Conservation (phyloP, 1,140 invertebrate genomes). For the Tribolium castaneum region DNA sequence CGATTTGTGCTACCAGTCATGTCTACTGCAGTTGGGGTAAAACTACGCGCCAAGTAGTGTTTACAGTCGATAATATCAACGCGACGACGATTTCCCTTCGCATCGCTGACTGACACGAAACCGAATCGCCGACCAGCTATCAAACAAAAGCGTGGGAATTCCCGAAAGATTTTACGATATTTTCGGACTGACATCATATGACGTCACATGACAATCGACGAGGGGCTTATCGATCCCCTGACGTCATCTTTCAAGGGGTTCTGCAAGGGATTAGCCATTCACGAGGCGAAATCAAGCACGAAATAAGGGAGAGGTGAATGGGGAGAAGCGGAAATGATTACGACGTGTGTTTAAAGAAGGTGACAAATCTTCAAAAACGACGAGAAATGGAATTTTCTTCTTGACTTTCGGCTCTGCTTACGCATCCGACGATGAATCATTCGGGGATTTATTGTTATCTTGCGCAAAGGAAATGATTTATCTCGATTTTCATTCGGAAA, state of each 20-base stretch:
- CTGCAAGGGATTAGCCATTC: background rate
- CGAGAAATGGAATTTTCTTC: too few relatives aligned
- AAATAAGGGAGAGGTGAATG: background rate
- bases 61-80: conserved; percentile 44
- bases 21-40: conserved; percentile 49
- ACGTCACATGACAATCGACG: background rate
- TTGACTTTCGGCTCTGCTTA: too few relatives aligned
- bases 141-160: conserved; percentile 12
- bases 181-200: background rate
- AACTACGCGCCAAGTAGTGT: conserved; percentile 45
- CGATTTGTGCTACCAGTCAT: conserved; percentile 50
- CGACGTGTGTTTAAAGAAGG: background rate
- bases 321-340: background rate
- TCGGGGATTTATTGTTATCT: too few relatives aligned
- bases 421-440: background rate
- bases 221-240: background rate
- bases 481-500: background rate
- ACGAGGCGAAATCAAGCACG: background rate
- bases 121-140: background rate
- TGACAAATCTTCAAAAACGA: background rate
- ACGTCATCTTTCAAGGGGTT: background rate
- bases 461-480: background rate
- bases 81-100: conserved; percentile 26
- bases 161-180: background rate
- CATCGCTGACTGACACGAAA: conserved; percentile 40